A percentile compares a stretch with the other conserved stretches of the same genome.
These are phyloP conservation scores for Amniataba percoides DNA, from an alignment of 2,797 vertebrate genomes.

Conservation along the genomic window DNA sequence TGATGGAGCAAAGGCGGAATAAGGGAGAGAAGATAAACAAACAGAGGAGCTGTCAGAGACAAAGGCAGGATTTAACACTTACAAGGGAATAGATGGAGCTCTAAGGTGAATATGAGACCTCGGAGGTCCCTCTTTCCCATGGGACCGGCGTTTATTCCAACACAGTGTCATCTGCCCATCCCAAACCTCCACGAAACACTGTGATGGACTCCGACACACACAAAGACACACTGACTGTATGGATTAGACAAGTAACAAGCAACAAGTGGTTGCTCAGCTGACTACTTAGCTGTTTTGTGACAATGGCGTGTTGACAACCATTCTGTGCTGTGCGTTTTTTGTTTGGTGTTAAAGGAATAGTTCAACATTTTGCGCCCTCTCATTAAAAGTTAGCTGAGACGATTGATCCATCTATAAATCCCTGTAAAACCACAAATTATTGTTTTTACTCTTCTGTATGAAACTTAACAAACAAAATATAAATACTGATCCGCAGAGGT, in stretches of 20 bases:
- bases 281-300: background rate
- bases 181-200: slow-evolving; percentile 53
- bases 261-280: slow-evolving; percentile 42
- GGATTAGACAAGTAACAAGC: slow-evolving; percentile 44
- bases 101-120: slow-evolving; percentile 72
- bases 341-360: background rate
- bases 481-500: background rate
- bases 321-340: background rate
- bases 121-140: slow-evolving; percentile 76
- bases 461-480: background rate
- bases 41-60: slow-evolving; percentile 75
- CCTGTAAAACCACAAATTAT: background rate
- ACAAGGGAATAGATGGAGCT: slow-evolving; percentile 69
- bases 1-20: slow-evolving; percentile 62
- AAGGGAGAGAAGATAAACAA: slow-evolving; percentile 78
- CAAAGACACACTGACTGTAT: slow-evolving; percentile 27
- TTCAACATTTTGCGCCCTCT: background rate
- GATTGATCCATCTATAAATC: background rate
- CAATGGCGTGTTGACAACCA: background rate
- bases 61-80: slow-evolving; percentile 76
- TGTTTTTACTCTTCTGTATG: too few relatives aligned
- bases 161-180: slow-evolving; percentile 76
- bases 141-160: slow-evolving; percentile 75
- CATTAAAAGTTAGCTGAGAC: background rate
- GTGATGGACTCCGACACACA: slow-evolving; percentile 35